phyloP scores from a whole-genome alignment of 2,888 invertebrate species.

The Merodon equestris region DNA sequence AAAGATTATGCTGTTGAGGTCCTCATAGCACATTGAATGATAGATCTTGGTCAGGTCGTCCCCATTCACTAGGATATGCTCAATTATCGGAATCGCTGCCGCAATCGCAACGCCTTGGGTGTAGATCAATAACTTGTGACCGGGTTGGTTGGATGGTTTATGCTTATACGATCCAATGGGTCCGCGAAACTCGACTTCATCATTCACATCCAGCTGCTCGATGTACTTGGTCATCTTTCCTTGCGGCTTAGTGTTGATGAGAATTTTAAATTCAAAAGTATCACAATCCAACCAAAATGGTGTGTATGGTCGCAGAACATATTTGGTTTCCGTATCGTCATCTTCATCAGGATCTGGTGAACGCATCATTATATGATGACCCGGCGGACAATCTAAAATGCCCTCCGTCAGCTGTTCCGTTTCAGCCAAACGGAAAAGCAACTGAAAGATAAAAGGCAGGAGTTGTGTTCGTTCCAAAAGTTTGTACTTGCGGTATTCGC shows the following conservation, averaged over 20 bases:
- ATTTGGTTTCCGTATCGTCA: conserved; percentile 26
- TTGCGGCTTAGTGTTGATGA: conserved; percentile 82
- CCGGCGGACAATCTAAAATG: conserved; percentile 74
- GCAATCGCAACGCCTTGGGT: conserved; percentile 89
- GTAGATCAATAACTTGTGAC: conserved; percentile 78
- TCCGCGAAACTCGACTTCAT: conserved; percentile 84
- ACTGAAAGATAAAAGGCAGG: conserved; percentile 67
- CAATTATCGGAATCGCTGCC: conserved; percentile 84
- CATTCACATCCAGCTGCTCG: conserved; percentile 78
- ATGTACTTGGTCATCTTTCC: conserved; percentile 83
- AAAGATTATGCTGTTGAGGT: conserved; percentile 81
- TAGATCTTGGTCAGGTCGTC: conserved; percentile 83
- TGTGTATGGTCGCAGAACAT: conserved; percentile 75
- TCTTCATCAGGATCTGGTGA: conserved; percentile 24
- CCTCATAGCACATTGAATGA: conserved; percentile 83
- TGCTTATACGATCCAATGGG: conserved; percentile 83
- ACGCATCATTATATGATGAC: conserved; percentile 70
- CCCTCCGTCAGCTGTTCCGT: conserved; percentile 53
- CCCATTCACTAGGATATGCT: conserved; percentile 83
- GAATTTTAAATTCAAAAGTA: conserved; percentile 80
- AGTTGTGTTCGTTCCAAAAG: conserved; percentile 38
- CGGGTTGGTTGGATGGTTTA: conserved; percentile 70
- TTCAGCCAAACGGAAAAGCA: conserved; percentile 72
- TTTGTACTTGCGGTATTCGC: conserved; percentile 58
- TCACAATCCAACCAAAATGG: conserved; percentile 74